phyloP scores from a whole-genome alignment of 2,113 vertebrate genomes.

The Indicator maculatus region DNA sequence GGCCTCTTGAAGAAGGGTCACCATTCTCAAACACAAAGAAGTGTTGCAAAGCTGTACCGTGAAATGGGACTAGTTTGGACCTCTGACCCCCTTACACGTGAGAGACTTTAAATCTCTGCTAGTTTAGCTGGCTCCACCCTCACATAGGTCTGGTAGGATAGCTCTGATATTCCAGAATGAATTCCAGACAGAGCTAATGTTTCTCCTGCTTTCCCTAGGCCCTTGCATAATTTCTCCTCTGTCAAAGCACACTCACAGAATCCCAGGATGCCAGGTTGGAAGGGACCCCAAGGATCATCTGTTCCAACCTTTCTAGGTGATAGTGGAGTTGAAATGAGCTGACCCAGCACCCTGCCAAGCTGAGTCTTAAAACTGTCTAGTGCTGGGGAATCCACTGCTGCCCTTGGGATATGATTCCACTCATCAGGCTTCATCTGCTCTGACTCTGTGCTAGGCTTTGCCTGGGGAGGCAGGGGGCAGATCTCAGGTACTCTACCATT shows the following conservation, averaged over 20 bases:
- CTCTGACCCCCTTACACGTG: rapidly evolving
- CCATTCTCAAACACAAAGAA: background rate
- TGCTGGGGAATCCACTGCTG: too few relatives aligned
- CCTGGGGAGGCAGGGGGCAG: background rate
- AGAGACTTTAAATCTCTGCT: background rate
- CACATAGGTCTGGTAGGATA: background rate
- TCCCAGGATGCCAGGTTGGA: too few relatives aligned
- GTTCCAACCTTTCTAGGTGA: too few relatives aligned
- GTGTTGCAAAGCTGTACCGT: background rate
- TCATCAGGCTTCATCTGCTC: background rate
- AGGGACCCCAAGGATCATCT: too few relatives aligned
- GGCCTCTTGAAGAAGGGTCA: background rate
- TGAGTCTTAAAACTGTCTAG: too few relatives aligned
- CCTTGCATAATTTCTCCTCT: background rate
- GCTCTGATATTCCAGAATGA: background rate
- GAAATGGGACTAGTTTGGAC: background rate
- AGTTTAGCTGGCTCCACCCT: background rate
- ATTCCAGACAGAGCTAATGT: background rate
- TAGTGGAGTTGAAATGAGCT: too few relatives aligned
- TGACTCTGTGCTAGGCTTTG: background rate
- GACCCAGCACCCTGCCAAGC: too few relatives aligned
- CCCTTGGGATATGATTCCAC: too few relatives aligned
- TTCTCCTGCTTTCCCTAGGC: background rate
- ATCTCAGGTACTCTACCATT: slow-evolving; percentile 61
- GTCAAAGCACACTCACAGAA: background rate